These are phyloP conservation scores for Xylota segnis DNA, from an alignment of 2,888 invertebrate species.

Conservation along the genomic window DNA sequence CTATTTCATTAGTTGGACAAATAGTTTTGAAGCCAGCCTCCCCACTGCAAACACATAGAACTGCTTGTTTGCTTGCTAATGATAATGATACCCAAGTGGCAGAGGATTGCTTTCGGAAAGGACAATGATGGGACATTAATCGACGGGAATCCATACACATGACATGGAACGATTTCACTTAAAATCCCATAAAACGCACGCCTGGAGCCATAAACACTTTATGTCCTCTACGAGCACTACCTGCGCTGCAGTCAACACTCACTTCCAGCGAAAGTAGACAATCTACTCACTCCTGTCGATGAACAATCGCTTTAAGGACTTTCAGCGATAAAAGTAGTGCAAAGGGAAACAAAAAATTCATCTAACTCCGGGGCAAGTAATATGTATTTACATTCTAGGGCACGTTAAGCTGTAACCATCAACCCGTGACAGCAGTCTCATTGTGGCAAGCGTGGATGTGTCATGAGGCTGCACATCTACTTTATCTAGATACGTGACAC, in stretches of 20 bases:
- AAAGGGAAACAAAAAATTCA: not conserved
- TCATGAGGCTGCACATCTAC: slow-evolving; percentile 9
- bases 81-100: slow-evolving; percentile 20
- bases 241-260: slow-evolving; percentile 2
- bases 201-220: slow-evolving; percentile 4
- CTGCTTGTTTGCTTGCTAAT: not conserved
- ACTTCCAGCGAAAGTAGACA: not conserved
- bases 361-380: not conserved
- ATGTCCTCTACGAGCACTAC: not conserved
- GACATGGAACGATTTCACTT: not conserved
- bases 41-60: not conserved
- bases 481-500: slow-evolving; percentile 10
- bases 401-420: slow-evolving; percentile 7
- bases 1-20: slow-evolving; percentile 36
- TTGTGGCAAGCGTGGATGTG: not conserved
- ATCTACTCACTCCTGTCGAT: not conserved
- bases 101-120: not conserved
- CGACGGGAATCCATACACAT: not conserved
- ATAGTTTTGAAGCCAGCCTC: slow-evolving; percentile 1
- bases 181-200: not conserved
- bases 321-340: not conserved
- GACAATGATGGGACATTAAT: not conserved
- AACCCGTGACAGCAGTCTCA: slow-evolving; percentile 14
- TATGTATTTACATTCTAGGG: slow-evolving; percentile 32
- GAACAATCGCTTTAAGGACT: not conserved